Evolutionary conservation across 2,797 vertebrate species (phyloP).

Genomic region (Sebastes kiyomatsui): DNA sequence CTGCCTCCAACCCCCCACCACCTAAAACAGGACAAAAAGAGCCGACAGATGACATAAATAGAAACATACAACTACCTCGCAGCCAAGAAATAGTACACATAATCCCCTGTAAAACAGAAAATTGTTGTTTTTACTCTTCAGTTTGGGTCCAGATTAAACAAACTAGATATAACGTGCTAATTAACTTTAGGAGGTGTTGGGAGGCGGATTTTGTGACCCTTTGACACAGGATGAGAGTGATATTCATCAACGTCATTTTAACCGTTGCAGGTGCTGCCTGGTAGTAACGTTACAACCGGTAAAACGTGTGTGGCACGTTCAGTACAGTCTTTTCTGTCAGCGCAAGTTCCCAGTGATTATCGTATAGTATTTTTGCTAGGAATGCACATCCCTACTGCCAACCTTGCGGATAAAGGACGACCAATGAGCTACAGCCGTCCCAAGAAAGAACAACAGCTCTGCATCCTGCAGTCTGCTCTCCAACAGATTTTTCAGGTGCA

Average conservation of each 20-base stretch:
- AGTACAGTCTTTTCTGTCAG: too few relatives aligned
- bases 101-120: background rate
- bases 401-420: too few relatives aligned
- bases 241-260: background rate
- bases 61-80: too few relatives aligned
- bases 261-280: too few relatives aligned
- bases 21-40: constrained; percentile 16
- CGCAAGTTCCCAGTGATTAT: too few relatives aligned
- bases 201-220: background rate
- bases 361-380: too few relatives aligned
- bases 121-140: background rate
- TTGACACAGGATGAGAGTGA: background rate
- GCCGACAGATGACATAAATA: background rate
- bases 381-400: too few relatives aligned
- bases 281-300: too few relatives aligned
- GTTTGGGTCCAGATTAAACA: too few relatives aligned
- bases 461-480: background rate
- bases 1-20: constrained; percentile 59
- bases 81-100: background rate
- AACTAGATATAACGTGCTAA: background rate
- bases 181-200: background rate
- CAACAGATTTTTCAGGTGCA: background rate
- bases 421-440: too few relatives aligned
- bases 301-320: too few relatives aligned
- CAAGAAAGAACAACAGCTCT: too few relatives aligned